A percentile compares a stretch with the other conserved stretches of the same genome.
Conservation (phyloP, 2,113 vertebrate genomes). For the Upupa epops region DNA sequence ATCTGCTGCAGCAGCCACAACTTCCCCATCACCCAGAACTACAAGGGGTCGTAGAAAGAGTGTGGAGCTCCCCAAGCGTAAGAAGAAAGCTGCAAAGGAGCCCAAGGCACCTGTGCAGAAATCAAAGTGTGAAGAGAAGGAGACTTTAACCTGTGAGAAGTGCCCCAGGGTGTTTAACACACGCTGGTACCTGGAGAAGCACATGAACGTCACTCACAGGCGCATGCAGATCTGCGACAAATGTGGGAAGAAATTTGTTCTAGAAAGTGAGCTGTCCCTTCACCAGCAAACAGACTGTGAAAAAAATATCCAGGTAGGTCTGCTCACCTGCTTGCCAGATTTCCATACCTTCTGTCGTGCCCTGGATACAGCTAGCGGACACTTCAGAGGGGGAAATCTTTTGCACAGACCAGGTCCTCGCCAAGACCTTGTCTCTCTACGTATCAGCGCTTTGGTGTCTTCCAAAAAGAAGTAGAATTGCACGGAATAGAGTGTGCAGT, state of each 20-base stretch:
- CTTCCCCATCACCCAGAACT: slow-evolving; percentile 78
- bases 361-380: slow-evolving; percentile 9
- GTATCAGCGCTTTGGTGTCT: background rate
- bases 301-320: slow-evolving; percentile 98
- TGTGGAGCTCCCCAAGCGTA: slow-evolving; percentile 82
- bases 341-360: slow-evolving; percentile 53
- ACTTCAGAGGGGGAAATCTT: slow-evolving; percentile 54
- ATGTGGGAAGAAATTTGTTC: slow-evolving; percentile 97
- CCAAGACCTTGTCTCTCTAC: background rate
- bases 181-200: slow-evolving; percentile 99
- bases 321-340: slow-evolving; percentile 55
- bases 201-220: slow-evolving; percentile 98
- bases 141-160: slow-evolving; percentile 96
- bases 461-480: background rate
- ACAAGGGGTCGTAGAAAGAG: slow-evolving; percentile 87
- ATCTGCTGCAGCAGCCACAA: slow-evolving; percentile 67
- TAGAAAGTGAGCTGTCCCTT: slow-evolving; percentile 97
- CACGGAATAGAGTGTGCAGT: background rate
- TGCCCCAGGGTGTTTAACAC: slow-evolving; percentile 98
- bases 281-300: slow-evolving; percentile 99
- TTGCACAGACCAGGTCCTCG: background rate
- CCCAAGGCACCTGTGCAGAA: slow-evolving; percentile 78
- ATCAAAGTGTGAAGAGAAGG: slow-evolving; percentile 90
- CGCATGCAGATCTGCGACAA: slow-evolving; percentile 99
- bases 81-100: slow-evolving; percentile 81